These are phyloP conservation scores for Maniola hyperantus DNA, from an alignment of 2,888 invertebrate species.

Conservation along the genomic window DNA sequence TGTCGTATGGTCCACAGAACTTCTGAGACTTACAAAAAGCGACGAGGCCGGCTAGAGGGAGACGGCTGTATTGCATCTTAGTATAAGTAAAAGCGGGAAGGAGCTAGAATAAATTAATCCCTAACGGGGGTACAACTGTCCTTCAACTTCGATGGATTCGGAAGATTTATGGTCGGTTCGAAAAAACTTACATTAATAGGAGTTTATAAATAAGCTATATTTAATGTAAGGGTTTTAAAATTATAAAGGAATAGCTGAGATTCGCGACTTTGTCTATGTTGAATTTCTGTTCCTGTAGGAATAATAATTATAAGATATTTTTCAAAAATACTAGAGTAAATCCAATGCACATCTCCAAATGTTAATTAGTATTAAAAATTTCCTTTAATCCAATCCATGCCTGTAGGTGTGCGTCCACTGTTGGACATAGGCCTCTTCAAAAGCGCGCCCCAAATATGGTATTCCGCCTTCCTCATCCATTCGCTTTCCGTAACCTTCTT, in stretches of 20 bases:
- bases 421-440: too few species aligned
- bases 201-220: slow-evolving; percentile 21
- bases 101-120: slow-evolving; percentile 57
- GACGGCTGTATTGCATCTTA: slow-evolving; percentile 51
- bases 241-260: neutral
- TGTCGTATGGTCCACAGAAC: slow-evolving; percentile 77
- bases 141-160: slow-evolving; percentile 61
- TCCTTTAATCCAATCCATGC: too few species aligned
- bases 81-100: slow-evolving; percentile 51
- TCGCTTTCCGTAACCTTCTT: too few species aligned
- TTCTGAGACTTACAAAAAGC: slow-evolving; percentile 76
- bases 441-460: too few species aligned
- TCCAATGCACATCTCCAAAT: too few species aligned
- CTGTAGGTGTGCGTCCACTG: too few species aligned
- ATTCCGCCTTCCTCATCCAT: too few species aligned
- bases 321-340: neutral
- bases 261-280: neutral
- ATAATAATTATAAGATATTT: neutral
- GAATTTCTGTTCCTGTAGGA: neutral
- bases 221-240: slow-evolving; percentile 3
- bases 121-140: slow-evolving; percentile 56
- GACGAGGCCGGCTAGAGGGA: slow-evolving; percentile 62
- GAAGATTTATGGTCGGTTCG: slow-evolving; percentile 45
- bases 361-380: too few species aligned
- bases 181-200: slow-evolving; percentile 28